A percentile compares a stretch with the other conserved stretches of the same genome.
These are phyloP conservation scores for Ambastaia sidthimunki DNA, from an alignment of 2,797 vertebrate genomes.

Conservation along the genomic window DNA sequence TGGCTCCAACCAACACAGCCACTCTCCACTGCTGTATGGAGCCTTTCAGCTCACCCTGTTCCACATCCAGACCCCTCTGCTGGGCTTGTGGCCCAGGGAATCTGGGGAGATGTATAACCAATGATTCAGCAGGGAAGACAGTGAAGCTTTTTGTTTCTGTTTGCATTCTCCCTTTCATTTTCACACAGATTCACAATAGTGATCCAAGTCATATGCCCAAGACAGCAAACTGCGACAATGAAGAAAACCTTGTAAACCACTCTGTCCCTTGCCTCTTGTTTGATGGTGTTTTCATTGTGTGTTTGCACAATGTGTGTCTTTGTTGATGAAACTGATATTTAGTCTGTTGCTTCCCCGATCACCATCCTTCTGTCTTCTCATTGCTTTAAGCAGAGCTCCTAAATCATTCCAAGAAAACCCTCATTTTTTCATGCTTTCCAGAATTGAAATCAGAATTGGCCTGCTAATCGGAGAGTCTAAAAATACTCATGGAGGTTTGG, in stretches of 20 bases:
- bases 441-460: slow-evolving; percentile 13
- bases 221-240: slow-evolving; percentile 33
- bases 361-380: no score
- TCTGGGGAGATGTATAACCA: slow-evolving; percentile 42
- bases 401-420: neutral
- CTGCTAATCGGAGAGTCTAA: slow-evolving; percentile 30
- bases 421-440: slow-evolving; percentile 23
- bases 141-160: slow-evolving; percentile 49
- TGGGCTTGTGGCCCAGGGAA: slow-evolving; percentile 30
- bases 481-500: slow-evolving; percentile 35
- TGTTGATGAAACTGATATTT: slow-evolving; percentile 28
- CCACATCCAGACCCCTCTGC: slow-evolving; percentile 36
- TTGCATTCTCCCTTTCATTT: slow-evolving; percentile 33
- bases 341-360: neutral
- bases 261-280: slow-evolving; percentile 45
- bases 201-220: slow-evolving; percentile 25
- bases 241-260: slow-evolving; percentile 31
- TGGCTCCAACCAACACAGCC: slow-evolving; percentile 58
- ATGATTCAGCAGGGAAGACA: slow-evolving; percentile 50
- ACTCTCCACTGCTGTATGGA: slow-evolving; percentile 49
- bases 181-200: slow-evolving; percentile 29
- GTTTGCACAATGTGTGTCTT: slow-evolving; percentile 52
- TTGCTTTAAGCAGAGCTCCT: neutral
- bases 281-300: slow-evolving; percentile 50
- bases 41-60: slow-evolving; percentile 52